Evolutionary conservation across 2,797 vertebrate species (phyloP).

Genomic region (Agapornis canus): DNA sequence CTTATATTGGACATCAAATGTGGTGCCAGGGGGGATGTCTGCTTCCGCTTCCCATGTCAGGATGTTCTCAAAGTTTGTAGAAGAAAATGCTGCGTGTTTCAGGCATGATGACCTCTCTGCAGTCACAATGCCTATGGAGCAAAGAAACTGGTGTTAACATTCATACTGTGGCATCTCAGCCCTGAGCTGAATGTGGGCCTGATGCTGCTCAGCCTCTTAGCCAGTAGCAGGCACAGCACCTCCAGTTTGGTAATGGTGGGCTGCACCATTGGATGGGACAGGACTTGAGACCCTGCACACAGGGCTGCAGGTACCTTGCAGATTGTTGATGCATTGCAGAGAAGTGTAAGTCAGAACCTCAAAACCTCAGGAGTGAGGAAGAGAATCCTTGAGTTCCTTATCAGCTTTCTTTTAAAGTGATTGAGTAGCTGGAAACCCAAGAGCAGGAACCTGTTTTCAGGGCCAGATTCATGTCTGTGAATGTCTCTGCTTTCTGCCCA

Average conservation of each 20-base stretch:
- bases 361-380: not conserved
- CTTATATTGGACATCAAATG: constrained; percentile 77
- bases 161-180: not conserved
- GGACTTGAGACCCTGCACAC: not conserved
- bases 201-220: not conserved
- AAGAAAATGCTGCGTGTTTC: constrained; percentile 62
- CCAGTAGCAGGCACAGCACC: not conserved
- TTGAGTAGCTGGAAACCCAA: not conserved
- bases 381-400: not conserved
- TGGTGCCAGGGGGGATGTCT: not conserved
- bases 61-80: constrained; percentile 80
- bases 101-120: constrained; percentile 32
- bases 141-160: not conserved
- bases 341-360: not conserved
- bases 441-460: not conserved
- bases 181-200: not conserved
- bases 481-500: not conserved
- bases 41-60: constrained; percentile 62
- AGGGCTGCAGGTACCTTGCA: not conserved
- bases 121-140: not conserved
- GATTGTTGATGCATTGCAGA: not conserved
- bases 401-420: not conserved
- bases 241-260: not conserved
- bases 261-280: not conserved
- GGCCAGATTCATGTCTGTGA: not conserved